Evolutionary conservation across 1,140 invertebrate species (phyloP).

Genomic region (Pogonomyrmex californicus): DNA sequence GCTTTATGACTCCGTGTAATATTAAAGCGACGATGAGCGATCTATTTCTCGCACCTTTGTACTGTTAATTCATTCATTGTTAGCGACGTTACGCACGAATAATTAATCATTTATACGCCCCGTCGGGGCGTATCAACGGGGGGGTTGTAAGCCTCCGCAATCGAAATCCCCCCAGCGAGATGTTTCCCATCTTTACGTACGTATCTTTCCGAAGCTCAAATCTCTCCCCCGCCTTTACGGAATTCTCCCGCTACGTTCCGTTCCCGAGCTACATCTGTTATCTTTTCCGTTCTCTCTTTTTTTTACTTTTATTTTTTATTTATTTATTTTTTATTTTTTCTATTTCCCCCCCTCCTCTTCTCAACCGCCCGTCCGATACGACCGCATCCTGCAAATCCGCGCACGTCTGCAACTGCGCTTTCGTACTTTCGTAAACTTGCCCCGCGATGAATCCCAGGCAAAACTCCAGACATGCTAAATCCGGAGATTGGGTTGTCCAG

Average conservation of each 20-base stretch:
- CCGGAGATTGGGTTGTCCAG: conserved; percentile 63
- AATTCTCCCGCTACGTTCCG: not conserved
- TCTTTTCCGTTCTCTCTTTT: not conserved
- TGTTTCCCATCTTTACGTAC: not conserved
- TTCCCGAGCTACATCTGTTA: not conserved
- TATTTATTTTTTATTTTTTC: no score
- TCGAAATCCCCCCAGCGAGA: not conserved
- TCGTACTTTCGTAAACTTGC: conserved; percentile 56
- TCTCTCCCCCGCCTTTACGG: not conserved
- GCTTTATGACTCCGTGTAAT: conserved; percentile 23
- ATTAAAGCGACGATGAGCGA: conserved; percentile 37
- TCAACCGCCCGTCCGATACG: conserved; percentile 1
- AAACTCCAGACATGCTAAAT: conserved; percentile 60
- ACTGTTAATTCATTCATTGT: conserved; percentile 27
- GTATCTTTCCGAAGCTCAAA: not conserved
- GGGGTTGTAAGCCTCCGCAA: not conserved
- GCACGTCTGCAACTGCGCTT: conserved; percentile 29
- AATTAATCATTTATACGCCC: not conserved
- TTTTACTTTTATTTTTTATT: no score
- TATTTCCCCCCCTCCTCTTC: no score
- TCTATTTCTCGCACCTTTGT: not conserved
- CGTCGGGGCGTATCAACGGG: not conserved
- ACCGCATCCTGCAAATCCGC: conserved; percentile 31
- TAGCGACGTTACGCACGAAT: conserved; percentile 14
- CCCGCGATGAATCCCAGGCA: conserved; percentile 53